Conservation (phyloP, 1,140 invertebrate species). For the Argopecten irradians region DNA sequence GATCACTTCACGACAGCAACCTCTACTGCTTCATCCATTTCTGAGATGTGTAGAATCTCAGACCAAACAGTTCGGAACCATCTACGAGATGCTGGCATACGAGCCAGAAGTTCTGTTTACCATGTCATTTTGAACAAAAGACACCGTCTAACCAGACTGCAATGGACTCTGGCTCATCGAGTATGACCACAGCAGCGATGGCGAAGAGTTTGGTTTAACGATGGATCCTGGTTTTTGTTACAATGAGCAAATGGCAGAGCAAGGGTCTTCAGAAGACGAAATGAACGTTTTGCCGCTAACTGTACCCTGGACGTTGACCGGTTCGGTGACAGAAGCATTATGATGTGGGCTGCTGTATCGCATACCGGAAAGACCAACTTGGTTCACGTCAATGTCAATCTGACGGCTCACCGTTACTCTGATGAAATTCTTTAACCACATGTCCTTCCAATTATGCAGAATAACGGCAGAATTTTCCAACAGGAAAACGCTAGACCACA, state of each 20-base stretch:
- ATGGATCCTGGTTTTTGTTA: slow-evolving; percentile 41
- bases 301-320: too few species aligned
- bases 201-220: slow-evolving; percentile 44
- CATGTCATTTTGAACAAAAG: too few species aligned
- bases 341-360: slow-evolving; percentile 50
- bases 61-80: too few species aligned
- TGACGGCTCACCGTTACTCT: slow-evolving; percentile 44
- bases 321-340: slow-evolving; percentile 40
- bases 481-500: slow-evolving; percentile 47
- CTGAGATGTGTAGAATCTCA: too few species aligned
- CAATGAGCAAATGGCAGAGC: slow-evolving; percentile 36
- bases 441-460: slow-evolving; percentile 34
- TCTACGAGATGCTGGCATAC: too few species aligned
- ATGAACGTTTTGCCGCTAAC: slow-evolving; percentile 49
- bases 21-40: too few species aligned
- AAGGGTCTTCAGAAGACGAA: slow-evolving; percentile 40
- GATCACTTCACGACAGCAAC: too few species aligned
- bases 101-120: too few species aligned
- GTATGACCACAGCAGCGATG: slow-evolving; percentile 32
- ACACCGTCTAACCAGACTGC: too few species aligned
- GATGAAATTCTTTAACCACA: slow-evolving; percentile 50
- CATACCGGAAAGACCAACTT: slow-evolving; percentile 36
- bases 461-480: slow-evolving; percentile 36
- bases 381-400: slow-evolving; percentile 35
- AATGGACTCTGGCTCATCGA: too few species aligned